Conservation (phyloP, 2,113 vertebrate species). For the Sturnus vulgaris region DNA sequence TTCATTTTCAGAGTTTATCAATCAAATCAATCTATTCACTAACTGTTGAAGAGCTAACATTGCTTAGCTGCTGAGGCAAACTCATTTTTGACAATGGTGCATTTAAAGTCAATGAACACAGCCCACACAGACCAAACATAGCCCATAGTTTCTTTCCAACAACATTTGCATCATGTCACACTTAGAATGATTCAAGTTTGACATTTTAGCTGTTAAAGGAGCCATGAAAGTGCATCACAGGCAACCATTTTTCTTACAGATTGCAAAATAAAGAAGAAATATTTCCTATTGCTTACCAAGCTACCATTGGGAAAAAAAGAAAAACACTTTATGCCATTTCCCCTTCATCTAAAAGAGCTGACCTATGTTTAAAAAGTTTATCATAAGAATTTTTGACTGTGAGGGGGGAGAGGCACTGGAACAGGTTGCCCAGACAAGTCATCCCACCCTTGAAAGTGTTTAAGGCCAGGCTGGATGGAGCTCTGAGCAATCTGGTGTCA, state of each 20-base stretch:
- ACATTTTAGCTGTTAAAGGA: background rate
- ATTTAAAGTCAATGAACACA: background rate
- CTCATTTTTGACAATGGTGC: background rate
- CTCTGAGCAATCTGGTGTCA: background rate
- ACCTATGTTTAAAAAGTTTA: background rate
- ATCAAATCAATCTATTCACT: background rate
- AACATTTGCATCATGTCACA: fast-evolving
- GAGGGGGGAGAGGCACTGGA: background rate
- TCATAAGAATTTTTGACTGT: background rate
- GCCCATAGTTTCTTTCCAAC: background rate
- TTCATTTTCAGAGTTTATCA: background rate
- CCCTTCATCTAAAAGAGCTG: background rate
- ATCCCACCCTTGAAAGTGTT: background rate
- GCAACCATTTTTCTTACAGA: background rate
- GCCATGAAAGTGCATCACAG: background rate
- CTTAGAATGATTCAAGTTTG: background rate
- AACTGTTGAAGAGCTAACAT: background rate
- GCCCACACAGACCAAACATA: background rate
- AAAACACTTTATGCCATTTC: background rate
- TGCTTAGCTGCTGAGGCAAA: background rate
- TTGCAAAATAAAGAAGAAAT: background rate
- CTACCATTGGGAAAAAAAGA: background rate
- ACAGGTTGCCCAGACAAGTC: background rate
- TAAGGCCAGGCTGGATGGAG: background rate
- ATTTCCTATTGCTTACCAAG: background rate